These are phyloP conservation scores for Synaphobranchus kaupii DNA, from an alignment of 2,797 vertebrate genomes.

Conservation along the genomic window DNA sequence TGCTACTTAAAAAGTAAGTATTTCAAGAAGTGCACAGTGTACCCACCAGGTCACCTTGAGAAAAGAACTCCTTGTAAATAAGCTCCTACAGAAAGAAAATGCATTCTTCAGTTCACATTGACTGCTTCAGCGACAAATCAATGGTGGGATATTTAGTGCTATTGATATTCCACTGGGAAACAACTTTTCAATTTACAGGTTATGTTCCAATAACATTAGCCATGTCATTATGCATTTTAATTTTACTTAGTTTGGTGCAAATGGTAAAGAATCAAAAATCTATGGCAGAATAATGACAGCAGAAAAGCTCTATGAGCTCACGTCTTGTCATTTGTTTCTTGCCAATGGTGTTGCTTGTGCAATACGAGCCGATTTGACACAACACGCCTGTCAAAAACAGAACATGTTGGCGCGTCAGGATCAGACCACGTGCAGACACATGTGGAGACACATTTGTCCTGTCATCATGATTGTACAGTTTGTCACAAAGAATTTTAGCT, in stretches of 20 bases:
- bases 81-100: constrained; percentile 80
- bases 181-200: background rate
- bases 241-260: background rate
- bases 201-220: background rate
- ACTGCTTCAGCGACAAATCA: background rate
- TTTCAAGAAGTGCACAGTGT: constrained; percentile 2
- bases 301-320: background rate
- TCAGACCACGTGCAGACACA: background rate
- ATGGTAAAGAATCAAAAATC: background rate
- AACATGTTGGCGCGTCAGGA: background rate
- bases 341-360: background rate
- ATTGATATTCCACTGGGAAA: background rate
- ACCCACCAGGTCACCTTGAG: constrained; percentile 97
- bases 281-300: background rate
- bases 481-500: too few relatives aligned
- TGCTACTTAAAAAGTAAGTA: background rate
- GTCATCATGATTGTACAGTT: background rate
- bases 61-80: constrained; percentile 99
- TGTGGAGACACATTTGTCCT: background rate
- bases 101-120: background rate
- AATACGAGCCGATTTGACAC: background rate
- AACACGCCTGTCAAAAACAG: background rate
- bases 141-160: background rate
- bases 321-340: background rate
- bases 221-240: background rate